Evolutionary conservation across 2,888 invertebrate species (phyloP).

Genomic region (Trichopoda pennipes): DNA sequence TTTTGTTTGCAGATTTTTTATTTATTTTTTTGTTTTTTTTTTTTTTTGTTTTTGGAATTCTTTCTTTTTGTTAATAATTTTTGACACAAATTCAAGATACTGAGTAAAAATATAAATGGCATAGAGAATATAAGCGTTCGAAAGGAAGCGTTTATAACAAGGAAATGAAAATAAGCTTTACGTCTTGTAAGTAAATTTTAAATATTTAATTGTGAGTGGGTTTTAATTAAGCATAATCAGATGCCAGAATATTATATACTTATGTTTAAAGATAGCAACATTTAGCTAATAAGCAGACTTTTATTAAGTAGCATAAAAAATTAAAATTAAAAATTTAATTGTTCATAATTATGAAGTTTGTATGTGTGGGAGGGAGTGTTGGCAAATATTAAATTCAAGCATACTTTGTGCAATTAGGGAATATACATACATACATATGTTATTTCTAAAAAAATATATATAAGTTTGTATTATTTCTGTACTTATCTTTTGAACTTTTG

Average conservation of each 20-base stretch:
- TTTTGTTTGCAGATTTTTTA: slow-evolving; percentile 26
- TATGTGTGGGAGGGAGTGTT: slow-evolving; percentile 16
- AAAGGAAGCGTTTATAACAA: slow-evolving; percentile 43
- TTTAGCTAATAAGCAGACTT: slow-evolving; percentile 15
- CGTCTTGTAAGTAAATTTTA: slow-evolving; percentile 20
- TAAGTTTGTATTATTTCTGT: slow-evolving; percentile 20
- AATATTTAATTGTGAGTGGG: slow-evolving; percentile 29
- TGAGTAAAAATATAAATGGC: slow-evolving; percentile 13
- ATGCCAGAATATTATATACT: not conserved
- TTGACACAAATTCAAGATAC: slow-evolving; percentile 23
- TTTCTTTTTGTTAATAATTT: slow-evolving; percentile 30
- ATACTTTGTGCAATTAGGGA: slow-evolving; percentile 24
- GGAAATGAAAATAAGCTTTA: slow-evolving; percentile 57
- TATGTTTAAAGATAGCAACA: not conserved
- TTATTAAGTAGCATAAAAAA: slow-evolving; percentile 1
- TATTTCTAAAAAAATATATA: slow-evolving; percentile 6
- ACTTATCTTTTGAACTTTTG: slow-evolving; percentile 50
- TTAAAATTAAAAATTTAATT: slow-evolving; percentile 9
- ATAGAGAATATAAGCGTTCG: slow-evolving; percentile 38
- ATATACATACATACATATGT: slow-evolving; percentile 11
- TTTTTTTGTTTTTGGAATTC: slow-evolving; percentile 1
- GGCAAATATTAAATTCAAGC: not conserved
- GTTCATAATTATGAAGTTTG: slow-evolving; percentile 39
- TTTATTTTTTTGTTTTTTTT: no score
- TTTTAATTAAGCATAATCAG: slow-evolving; percentile 34